Evolutionary conservation across 2,113 vertebrate genomes (phyloP).

Genomic region (Pseudorectes ferrugineus): DNA sequence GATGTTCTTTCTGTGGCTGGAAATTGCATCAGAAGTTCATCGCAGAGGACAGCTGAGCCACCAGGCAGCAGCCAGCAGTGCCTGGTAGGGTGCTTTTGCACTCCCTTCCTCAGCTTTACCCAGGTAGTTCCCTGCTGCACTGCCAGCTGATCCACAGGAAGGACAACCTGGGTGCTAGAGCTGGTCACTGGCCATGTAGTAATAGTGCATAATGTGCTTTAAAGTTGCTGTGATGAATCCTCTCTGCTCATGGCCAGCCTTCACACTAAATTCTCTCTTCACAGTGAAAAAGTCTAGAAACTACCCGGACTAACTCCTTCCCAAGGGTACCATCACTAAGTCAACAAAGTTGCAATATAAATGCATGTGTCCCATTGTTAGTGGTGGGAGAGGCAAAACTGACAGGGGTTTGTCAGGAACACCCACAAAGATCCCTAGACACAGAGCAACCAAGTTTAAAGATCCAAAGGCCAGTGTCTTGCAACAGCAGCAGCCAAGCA

Average conservation of each 20-base stretch:
- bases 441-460: constrained; percentile 18
- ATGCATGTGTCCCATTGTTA: constrained; percentile 29
- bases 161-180: background rate
- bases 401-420: background rate
- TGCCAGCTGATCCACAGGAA: background rate
- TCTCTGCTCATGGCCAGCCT: background rate
- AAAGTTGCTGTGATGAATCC: background rate
- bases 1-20: constrained; percentile 36
- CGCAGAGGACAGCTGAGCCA: background rate
- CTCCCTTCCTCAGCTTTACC: background rate
- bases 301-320: background rate
- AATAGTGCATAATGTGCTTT: background rate
- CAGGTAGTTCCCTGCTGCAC: background rate
- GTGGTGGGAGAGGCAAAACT: background rate
- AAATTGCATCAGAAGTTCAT: constrained; percentile 49
- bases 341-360: background rate
- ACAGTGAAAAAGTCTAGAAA: background rate
- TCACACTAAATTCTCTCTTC: background rate
- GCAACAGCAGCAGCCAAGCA: constrained; percentile 1
- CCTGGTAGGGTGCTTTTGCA: background rate
- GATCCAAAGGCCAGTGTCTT: background rate
- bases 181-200: background rate
- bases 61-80: background rate
- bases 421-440: constrained; percentile 49
- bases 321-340: constrained; percentile 3